Percentiles rank a stretch among this genome's conserved stretches.
Conservation (phyloP, 2,888 invertebrate genomes). For the Lomographa bimaculata region DNA sequence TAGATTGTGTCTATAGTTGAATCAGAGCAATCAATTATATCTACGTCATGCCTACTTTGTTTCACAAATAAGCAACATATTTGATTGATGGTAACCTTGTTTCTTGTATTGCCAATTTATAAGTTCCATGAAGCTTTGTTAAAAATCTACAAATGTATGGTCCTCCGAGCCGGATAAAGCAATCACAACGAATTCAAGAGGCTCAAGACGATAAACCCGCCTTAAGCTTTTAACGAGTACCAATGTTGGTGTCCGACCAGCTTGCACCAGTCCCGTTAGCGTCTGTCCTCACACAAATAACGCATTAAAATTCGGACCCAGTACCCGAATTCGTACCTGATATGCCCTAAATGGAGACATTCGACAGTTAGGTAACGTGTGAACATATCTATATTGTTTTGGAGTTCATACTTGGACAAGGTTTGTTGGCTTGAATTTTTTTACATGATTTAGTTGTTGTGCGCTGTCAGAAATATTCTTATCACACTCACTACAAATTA, state of each 20-base stretch:
- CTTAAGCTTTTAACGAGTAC: conserved; percentile 31
- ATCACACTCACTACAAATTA: no score
- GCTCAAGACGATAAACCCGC: conserved; percentile 8
- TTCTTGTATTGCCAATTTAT: no score
- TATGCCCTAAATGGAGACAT: conserved; percentile 51
- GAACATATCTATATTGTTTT: conserved; percentile 30
- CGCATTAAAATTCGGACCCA: conserved; percentile 62
- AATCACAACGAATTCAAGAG: background rate
- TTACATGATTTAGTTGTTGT: conserved; percentile 11
- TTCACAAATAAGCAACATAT: no score
- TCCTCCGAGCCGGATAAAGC: no score
- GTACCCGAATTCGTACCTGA: conserved; percentile 54
- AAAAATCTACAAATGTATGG: no score
- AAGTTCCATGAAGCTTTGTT: no score
- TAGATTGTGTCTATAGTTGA: no score
- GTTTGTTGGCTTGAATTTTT: conserved; percentile 7
- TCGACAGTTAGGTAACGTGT: conserved; percentile 38
- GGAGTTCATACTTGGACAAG: conserved; percentile 8
- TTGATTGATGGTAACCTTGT: no score
- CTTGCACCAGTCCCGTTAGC: conserved; percentile 63
- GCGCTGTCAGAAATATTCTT: no score
- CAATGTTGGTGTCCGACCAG: conserved; percentile 40
- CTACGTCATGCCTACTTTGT: no score
- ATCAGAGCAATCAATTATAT: no score
- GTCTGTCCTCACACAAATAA: conserved; percentile 57